These are phyloP conservation scores for Arizona elegans DNA, from an alignment of 2,113 vertebrate species.

Conservation along the genomic window DNA sequence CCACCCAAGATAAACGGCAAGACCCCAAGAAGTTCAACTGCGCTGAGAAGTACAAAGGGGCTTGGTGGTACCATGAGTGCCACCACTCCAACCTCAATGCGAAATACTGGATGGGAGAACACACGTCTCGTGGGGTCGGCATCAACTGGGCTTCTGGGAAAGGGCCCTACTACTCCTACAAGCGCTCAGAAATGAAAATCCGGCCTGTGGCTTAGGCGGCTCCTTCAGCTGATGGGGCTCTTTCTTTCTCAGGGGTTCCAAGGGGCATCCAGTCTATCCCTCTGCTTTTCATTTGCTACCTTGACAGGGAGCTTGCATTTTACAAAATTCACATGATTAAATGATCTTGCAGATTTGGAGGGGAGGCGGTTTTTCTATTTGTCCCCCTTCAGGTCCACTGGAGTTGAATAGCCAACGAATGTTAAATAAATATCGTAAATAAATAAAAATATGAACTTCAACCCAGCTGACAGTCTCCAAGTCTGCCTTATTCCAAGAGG, in stretches of 20 bases:
- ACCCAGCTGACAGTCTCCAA: too few relatives aligned
- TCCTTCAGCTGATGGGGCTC: not conserved
- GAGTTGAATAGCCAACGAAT: too few relatives aligned
- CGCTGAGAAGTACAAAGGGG: not conserved
- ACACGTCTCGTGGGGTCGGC: not conserved
- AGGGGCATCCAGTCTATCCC: not conserved
- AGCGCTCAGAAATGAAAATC: conserved; percentile 2
- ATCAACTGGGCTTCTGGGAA: not conserved
- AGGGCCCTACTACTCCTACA: not conserved
- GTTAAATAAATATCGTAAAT: too few relatives aligned
- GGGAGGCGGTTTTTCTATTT: too few relatives aligned
- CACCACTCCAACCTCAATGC: not conserved
- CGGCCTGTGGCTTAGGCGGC: not conserved
- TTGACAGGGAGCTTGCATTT: not conserved
- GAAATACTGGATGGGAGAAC: not conserved
- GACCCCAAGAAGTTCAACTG: not conserved
- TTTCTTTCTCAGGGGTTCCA: not conserved
- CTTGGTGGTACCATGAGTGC: not conserved
- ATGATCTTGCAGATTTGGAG: not conserved
- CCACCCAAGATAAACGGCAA: not conserved
- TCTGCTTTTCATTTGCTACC: not conserved
- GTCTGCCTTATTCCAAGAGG: too few relatives aligned
- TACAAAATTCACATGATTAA: not conserved
- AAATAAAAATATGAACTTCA: too few relatives aligned
- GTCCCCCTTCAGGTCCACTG: too few relatives aligned